Base-by-base conservation (phyloP, 2,113 vertebrate species). In the Scomber japonicus region DNA sequence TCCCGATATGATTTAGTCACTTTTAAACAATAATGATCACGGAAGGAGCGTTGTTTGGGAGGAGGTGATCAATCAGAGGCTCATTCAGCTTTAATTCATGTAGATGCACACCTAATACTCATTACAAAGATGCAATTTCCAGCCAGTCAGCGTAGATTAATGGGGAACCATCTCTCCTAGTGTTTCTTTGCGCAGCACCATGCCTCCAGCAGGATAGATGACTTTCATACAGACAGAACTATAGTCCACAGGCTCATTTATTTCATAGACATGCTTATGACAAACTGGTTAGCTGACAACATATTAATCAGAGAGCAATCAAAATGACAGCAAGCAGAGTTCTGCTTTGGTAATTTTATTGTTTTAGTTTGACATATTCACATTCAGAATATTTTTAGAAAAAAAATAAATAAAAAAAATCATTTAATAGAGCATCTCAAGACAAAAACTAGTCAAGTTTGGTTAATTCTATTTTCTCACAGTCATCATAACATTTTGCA, bases 61-160 rank as follows among this genome's bases (percentile, higher is more conserved):
- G 81, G 83, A 81, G 89, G 94, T 92, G 84, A 95, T 96, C 94
- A 92, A 95, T 95, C 95, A 95, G 92, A 80, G 84, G 85, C 94
- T 95, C 94, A 94, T 96, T 95, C 93, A 90, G 94, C 93, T 95
- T 95, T 96, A 95, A 96, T 95, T 96, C 94, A 95, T 96, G 95
- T 95, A 95, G 95, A 95, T 95, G 94, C 95, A 94, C 92, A 95
- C 94, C 95, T 96, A 96, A 96, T 95, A 94, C 95, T 95, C 95
- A 96, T 95, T 96, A 96, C 93, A 95, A 94, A 96, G 94, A 96
- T 93, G 93, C 94, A 94, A 95, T 95, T 96, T 95, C 94, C 94
- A 92, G 83, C 94, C 91, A 95, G 94, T 95, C 95, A 94, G 63
- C 62, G 84, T 90, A 95, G 94, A 96, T 95, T 95, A 95, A 95